These are phyloP conservation scores for Zosterops hypoxanthus DNA, from an alignment of 2,113 vertebrate genomes.

Conservation along the genomic window DNA sequence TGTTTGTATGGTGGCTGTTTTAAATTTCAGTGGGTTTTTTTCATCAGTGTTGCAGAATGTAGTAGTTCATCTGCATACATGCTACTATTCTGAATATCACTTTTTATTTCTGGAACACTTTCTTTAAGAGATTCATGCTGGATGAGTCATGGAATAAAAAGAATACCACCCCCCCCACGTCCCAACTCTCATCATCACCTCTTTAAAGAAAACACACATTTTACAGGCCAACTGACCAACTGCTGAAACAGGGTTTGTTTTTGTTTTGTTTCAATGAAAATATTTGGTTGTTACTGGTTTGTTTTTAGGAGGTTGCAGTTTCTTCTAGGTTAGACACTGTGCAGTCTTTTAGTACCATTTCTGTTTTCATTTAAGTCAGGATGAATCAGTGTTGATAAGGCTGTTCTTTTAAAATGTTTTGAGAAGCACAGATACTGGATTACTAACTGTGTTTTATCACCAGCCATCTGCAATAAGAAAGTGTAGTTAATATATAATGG, in stretches of 20 bases:
- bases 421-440: conserved; percentile 1
- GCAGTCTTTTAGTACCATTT: background rate
- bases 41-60: background rate
- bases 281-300: conserved; percentile 18
- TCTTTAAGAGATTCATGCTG: conserved; percentile 37
- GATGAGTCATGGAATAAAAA: conserved; percentile 57
- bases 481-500: conserved; percentile 38
- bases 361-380: conserved; percentile 14
- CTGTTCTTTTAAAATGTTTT: conserved; percentile 34
- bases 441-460: conserved; percentile 39
- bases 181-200: conserved; percentile 24
- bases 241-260: background rate
- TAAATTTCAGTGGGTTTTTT: background rate
- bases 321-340: background rate
- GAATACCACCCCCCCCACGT: background rate
- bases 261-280: conserved; percentile 5
- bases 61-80: conserved; percentile 29
- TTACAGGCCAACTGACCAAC: background rate
- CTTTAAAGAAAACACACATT: conserved; percentile 24
- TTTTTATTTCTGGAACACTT: conserved; percentile 61
- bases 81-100: conserved; percentile 51
- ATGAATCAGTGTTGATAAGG: conserved; percentile 24
- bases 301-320: conserved; percentile 11
- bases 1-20: background rate
- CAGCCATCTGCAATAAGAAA: conserved; percentile 11